Evolutionary conservation across 1,140 invertebrate species (phyloP), one percentile per base, ranked within the genome.

Genomic region (Nixonia krombeini): DNA sequence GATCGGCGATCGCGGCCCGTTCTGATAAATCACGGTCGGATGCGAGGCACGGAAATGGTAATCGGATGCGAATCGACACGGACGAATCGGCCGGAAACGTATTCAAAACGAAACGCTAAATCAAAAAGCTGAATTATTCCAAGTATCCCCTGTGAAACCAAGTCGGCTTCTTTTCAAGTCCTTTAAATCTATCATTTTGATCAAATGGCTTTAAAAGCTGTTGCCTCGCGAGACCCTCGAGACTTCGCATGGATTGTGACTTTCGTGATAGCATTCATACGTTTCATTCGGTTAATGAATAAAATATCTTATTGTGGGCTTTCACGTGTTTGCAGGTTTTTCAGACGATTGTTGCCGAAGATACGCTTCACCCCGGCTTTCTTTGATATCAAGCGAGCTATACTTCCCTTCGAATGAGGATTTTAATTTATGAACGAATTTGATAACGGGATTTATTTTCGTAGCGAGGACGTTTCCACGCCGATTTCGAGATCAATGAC

Each of bases 261-360:
- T 50, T 38, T 50, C 49, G 29, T 38, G 33, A 53, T 47, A 26
- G 18, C 46, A 49, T 57, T 68, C 57, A 33, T 52, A 41, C 51
- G 38, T 57, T 62, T 61, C 64, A 62, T 68, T 62, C 41, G 52
- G 17, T 42, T 68, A 62, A 61, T 62, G 46, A 68, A 68, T 57
- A 53, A 42, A 51, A 57, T 62, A 57, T 50, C 45, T 59, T 44
- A 55, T 53, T 35, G 37, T 37, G 35, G 1, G 10, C 10, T 9
- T 47, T 47, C 13, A 41, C 28, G 52, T 31, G 16, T 17, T 40
- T 23, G 17, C 31, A 40, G 33, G 26, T 47, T 61, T 45, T 46
- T 38, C 37, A 29, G 7, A 16, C 25, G 26, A 13, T 45, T 33
- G 26, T 35, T 13, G 3, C 13, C 8, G 15, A 3, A 35, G 31